phyloP scores from a whole-genome alignment of 1,140 invertebrate genomes.

The Hypothenemus hampei region DNA sequence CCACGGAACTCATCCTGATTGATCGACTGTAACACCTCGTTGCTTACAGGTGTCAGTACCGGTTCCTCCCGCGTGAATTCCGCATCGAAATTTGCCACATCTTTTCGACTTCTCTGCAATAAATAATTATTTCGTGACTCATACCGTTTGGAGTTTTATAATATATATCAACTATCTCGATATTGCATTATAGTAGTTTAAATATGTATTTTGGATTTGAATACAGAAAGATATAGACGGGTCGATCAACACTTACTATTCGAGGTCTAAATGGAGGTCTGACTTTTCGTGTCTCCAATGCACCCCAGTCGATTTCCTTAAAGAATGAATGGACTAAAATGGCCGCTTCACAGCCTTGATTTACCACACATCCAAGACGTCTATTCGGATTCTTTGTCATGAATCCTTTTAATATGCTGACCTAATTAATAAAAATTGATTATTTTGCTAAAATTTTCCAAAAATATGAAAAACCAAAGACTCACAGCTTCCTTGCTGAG shows the following conservation, averaged over 20 bases:
- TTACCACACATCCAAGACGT: conserved; percentile 85
- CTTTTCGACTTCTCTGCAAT: conserved; percentile 91
- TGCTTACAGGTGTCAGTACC: conserved; percentile 86
- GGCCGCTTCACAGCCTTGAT: conserved; percentile 69
- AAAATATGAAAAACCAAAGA: no score
- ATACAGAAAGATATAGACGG: no score
- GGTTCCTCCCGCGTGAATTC: conserved; percentile 99
- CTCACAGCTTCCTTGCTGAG: conserved; percentile 53
- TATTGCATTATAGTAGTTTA: no score
- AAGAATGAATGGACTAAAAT: conserved; percentile 95
- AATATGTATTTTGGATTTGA: no score
- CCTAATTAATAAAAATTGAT: conserved; percentile 11
- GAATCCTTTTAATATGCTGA: conserved; percentile 63
- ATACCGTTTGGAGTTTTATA: no score
- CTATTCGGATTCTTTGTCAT: conserved; percentile 97
- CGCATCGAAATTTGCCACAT: conserved; percentile 97
- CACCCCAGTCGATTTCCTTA: conserved; percentile 93
- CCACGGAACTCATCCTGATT: conserved; percentile 97
- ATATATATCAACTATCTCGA: conserved; percentile 27
- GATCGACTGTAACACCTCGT: conserved; percentile 85
- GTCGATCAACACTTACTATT: conserved; percentile 73
- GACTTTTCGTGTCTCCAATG: conserved; percentile 82
- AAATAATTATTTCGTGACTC: conserved; percentile 8
- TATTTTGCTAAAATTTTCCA: no score
- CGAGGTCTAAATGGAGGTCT: conserved; percentile 97